Evolutionary conservation across 2,113 vertebrate species (phyloP), one percentile per base, ranked within the genome.

Genomic region (Myrmecophaga tridactyla): DNA sequence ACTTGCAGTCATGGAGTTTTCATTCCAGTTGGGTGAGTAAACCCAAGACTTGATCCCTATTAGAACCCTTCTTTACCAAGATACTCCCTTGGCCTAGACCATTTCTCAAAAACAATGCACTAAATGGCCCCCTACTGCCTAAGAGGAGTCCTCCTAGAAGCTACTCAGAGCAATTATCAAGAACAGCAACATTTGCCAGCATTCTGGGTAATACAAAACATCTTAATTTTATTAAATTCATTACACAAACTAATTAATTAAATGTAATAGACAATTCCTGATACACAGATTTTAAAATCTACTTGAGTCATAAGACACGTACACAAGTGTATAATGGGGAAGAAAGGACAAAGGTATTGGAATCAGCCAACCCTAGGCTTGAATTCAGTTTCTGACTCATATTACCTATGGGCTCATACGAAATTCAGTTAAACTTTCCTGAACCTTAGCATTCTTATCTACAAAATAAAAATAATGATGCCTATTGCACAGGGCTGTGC

Each of bases 381-480:
- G 53, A 88, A 69, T 92, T 85, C 78, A 43, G 56, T 83, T 60
- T 93, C 84, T 63, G 89, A 43, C 3, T 53, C 10, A 73, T 73
- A 73, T 4, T 67, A 58, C 27, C 46, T n/a, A 62, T 31, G 9
- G 11, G 9, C 12, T 51, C 73, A 77, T 75, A 34, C 48, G 41
- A 84, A 94, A 94, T 36, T 58, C 80, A 70, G 27, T 58, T 53
- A 41, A 90, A 60, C 18, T 6, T 86, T 94, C 69, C 85, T 51
- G 6, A 77, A 31, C 5, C 60, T 96, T 41, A n/a, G 25, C 85
- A 91, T 93, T 87, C 77, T 87, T 89, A 85, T n/a, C 23, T 95
- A 7, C 92, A 88, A 92, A 95, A 39, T 82, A 25, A 94, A 41
- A 92, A 73, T 39, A 34, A 92, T 11, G 39, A 92, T 67, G 65